Evolutionary conservation across 1,140 invertebrate species (phyloP), one percentile per base, ranked within the genome.

Genomic region (Mylabris phalerata): DNA sequence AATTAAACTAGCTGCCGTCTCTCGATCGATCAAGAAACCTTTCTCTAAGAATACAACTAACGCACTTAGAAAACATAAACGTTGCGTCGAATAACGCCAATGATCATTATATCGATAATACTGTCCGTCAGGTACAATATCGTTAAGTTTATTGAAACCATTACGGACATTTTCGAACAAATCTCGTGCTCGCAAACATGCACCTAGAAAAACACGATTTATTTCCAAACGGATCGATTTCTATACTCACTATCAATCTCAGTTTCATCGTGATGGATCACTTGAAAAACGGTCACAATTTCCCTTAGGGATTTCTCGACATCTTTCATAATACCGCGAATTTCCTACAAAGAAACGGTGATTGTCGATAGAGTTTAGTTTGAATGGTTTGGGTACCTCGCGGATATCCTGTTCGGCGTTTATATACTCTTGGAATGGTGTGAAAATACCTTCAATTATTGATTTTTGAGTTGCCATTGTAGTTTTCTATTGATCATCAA

Each of bases 101-200:
- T 90, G 87, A 66, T 95, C 92, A 68, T 93, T 84, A 69, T 84
- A 92, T 66, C 90, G 85, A 71, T 89, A 90, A 75, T 87, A 90
- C 61, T 89, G 84, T 58, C 83, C 81, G 25, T 62, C 51, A 5
- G 86, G 85, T 50, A 89, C 76, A 48, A 86, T 74, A 41, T 66
- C 55, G 25, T 79, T 73, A 32, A 91, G 67, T 60, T 78, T 77
- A n/a, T 67, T 61, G 73, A 84, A 87, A 25, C 80, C 77, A 26
- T 78, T 68, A 41, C 75, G 75, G 1, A 88, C 77, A 52, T 77
- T 73, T 43, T 73, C 74, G 67, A 90, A 84, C 43, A 79, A 65
- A 61, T 78, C 67, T 55, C 83, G 72, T 2, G 82, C 79, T 64
- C 79, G 75, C 0, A 72, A 56, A 69, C 85, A 87, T 43, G 84